These are phyloP conservation scores for Erithacus rubecula DNA, from an alignment of 2,797 vertebrate species.

Conservation along the genomic window DNA sequence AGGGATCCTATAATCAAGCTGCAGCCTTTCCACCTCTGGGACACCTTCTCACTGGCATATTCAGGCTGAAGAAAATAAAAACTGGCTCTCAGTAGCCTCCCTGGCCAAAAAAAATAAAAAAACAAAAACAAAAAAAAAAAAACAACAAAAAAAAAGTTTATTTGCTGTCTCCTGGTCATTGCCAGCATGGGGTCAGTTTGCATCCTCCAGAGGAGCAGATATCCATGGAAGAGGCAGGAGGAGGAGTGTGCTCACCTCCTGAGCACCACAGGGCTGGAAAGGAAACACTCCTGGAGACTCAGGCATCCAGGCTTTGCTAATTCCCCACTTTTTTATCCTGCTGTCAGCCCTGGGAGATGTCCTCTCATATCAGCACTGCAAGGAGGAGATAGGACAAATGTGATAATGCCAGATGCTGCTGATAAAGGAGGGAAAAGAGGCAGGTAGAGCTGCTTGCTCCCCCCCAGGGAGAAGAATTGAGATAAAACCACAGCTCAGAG, in stretches of 20 bases:
- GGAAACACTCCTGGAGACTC: background rate
- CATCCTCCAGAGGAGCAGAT: background rate
- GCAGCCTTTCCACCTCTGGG: background rate
- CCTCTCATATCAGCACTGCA: background rate
- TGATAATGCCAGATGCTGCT: constrained; percentile 20
- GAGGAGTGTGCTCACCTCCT: background rate
- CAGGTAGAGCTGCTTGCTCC: background rate
- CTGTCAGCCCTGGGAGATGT: background rate
- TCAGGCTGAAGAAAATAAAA: background rate
- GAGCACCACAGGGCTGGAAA: background rate
- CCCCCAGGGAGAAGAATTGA: background rate
- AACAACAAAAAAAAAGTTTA: background rate
- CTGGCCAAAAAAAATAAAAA: background rate
- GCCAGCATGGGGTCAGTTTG: accelerated
- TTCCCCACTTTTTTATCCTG: background rate
- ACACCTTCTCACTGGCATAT: background rate
- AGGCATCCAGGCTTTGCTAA: accelerated
- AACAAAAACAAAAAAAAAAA: too few relatives aligned
- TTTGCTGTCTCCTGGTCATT: background rate
- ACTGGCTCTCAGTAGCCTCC: background rate
- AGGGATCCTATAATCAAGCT: background rate
- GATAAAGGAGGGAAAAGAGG: background rate
- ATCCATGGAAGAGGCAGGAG: background rate
- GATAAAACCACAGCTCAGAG: background rate
- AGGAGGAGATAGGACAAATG: background rate